Evolutionary conservation across 2,888 invertebrate species (phyloP), one percentile per base, ranked within the genome.

Genomic region (Tiphia femorata): DNA sequence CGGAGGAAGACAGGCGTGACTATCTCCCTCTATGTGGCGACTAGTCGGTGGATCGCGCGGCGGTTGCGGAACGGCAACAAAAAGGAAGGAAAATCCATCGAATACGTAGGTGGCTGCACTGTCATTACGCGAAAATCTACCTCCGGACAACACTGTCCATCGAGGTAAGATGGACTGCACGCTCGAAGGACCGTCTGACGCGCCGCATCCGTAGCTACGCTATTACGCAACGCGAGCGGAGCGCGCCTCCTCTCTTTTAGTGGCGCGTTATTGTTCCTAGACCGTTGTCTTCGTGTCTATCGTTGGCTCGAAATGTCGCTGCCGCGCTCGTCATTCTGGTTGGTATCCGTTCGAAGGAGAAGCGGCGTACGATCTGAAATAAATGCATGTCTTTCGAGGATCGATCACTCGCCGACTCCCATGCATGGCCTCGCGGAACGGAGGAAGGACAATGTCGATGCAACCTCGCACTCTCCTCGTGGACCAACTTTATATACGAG

Each of bases 181-280:
- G 75, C 71, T 75, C 64, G 71, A 70, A 64, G 68, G 62, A 71
- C 21, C 58, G 58, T 62, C 70, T 75, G 73, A 75, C 64, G 73
- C 72, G 75, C 66, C 70, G 75, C 67, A 73, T 75, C 75, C 75
- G 70, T 64, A 67, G 44, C 53, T 54, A 57, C 47, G 58, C 43
- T 64, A 70, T 75, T 75, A 75, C 73, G 66, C 70, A 75, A 75
- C 67, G 58, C 64, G n/a, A n/a, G n/a, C n/a, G n/a, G n/a, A n/a
- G n/a, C n/a, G 40, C 59, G 58, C 41, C 64, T 60, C 62, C 58
- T 62, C 30, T 48, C 59, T 43, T 64, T 60, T 61, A 61, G 38
- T n/a, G n/a, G n/a, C 56, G 54, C 60, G 53, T 68, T 64, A 68
- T 68, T 68, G 69, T 68, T 68, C 33, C 2, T 33, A 33, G 33